Evolutionary conservation across 1,140 invertebrate species (phyloP), one percentile per base, ranked within the genome.

Genomic region (Nasonia vitripennis): DNA sequence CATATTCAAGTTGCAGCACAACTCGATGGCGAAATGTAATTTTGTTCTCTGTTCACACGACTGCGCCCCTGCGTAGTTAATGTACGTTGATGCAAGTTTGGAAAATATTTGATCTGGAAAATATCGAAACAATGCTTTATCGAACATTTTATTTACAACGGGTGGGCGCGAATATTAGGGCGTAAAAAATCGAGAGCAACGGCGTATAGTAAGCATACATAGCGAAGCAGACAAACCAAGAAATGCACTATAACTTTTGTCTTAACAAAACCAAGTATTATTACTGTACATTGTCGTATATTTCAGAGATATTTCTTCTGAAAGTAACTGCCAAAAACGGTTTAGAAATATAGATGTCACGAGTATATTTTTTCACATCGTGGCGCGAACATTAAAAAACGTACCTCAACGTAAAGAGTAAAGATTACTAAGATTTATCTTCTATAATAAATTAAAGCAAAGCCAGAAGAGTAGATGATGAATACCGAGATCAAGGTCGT

Each of bases 281-380:
- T 51, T 81, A 73, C 51, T 70, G 20, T 51, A 81, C 17, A 51
- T 81, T 55, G 17, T 31, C 23, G 10, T 27, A 31, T 51, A 73
- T 81, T 73, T 81, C 80, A 73, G 80, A 81, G 17, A 81, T 73
- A 31, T 81, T 73, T 73, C 34, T 73, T 81, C 80, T 81, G 80
- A 31, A 81, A 81, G 23, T 73, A 81, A 81, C 70, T 81, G 80
- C 80, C 80, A 81, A 81, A 37, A 81, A 81, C 41, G 48, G 70
- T 51, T 31, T 81, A 48, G 23, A 17, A 81, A 73, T 73, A 14
- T 51, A 14, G 68, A 81, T 81, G 70, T 45, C 45, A 81, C 80
- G 27, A 73, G 70, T 73, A 81, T 81, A 81, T 81, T 81, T 81
- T 81, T 81, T 73, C 31, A 81, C 12, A 6, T 70, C 27, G 45